A percentile compares a stretch with the other conserved stretches of the same genome.
Conservation (phyloP, 2,113 vertebrate species). For the Daubentonia madagascariensis region DNA sequence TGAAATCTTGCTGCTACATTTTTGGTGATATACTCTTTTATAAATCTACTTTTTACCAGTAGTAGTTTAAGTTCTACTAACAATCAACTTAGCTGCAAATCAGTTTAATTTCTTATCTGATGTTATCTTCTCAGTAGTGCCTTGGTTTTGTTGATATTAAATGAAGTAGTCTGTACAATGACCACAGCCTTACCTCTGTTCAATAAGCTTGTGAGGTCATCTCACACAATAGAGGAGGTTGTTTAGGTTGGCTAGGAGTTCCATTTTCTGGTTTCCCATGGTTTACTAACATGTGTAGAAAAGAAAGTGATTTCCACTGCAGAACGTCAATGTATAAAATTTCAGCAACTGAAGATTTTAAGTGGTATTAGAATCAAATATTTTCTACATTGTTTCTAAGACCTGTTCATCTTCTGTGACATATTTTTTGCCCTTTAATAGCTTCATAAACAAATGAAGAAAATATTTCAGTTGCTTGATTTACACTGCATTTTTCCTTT, state of each 20-base stretch:
- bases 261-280: not conserved
- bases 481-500: not conserved
- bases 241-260: not conserved
- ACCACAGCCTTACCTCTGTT: not conserved
- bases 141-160: not conserved
- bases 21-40: not conserved
- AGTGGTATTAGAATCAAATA: not conserved
- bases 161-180: not conserved
- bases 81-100: not conserved
- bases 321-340: not conserved
- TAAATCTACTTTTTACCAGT: not conserved
- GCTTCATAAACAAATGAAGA: not conserved
- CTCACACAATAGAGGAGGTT: not conserved
- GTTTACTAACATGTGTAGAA: not conserved
- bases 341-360: not conserved
- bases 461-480: not conserved
- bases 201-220: not conserved
- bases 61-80: not conserved
- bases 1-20: not conserved
- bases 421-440: not conserved
- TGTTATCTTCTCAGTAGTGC: not conserved
- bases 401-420: not conserved
- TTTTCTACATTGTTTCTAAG: not conserved
- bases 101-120: not conserved
- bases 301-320: not conserved